These are phyloP conservation scores for Lottia scabra DNA, from an alignment of 2,888 invertebrate genomes.

Conservation along the genomic window DNA sequence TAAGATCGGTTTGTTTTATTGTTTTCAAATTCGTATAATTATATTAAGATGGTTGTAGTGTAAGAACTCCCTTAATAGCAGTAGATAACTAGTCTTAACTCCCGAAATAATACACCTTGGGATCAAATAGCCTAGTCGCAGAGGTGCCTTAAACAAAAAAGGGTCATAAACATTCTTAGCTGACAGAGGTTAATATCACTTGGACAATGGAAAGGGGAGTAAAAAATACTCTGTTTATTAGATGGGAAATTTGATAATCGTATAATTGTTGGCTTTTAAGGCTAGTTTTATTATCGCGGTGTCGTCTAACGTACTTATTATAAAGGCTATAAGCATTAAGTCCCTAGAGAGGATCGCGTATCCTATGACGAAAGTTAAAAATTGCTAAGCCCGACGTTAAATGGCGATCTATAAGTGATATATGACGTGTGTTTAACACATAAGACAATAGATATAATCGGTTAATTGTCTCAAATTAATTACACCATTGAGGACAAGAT, in stretches of 20 bases:
- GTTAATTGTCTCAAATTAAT: not conserved
- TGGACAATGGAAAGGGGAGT: not conserved
- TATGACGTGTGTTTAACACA: not conserved
- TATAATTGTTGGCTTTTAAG: not conserved
- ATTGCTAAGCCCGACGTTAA: not conserved
- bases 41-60: no score
- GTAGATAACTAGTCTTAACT: no score
- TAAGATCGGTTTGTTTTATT: no score
- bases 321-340: not conserved
- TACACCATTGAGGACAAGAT: no score
- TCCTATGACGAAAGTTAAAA: not conserved
- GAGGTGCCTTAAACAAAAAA: not conserved
- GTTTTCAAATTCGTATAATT: no score
- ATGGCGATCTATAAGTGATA: not conserved
- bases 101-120: no score
- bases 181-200: not conserved
- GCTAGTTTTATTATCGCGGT: not conserved
- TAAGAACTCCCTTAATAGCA: no score
- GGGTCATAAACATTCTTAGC: not conserved
- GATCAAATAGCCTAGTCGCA: not conserved
- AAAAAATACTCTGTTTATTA: not conserved
- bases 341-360: no score
- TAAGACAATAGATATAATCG: conserved; percentile 3
- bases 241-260: conserved; percentile 1
- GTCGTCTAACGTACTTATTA: not conserved